A percentile compares a stretch with the other conserved stretches of the same genome.
phyloP scores from a whole-genome alignment of 2,797 vertebrate species.

The Chrysocyon brachyurus region DNA sequence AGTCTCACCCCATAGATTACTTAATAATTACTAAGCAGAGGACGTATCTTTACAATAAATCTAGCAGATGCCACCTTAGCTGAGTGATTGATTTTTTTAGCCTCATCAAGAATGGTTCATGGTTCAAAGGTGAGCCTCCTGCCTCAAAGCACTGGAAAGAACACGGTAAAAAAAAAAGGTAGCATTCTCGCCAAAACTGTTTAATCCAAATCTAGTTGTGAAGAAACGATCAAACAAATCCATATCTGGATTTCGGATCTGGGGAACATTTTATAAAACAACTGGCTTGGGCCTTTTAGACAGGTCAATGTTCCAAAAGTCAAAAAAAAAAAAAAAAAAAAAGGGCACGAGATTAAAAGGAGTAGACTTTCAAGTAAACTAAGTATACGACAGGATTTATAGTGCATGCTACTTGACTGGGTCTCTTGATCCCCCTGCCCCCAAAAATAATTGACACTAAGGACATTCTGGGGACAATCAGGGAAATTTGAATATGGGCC shows the following conservation, averaged over 20 bases:
- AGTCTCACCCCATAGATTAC: not conserved
- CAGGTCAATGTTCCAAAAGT: not conserved
- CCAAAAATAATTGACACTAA: not conserved
- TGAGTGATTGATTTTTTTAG: not conserved
- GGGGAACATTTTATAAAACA: slow-evolving; percentile 6
- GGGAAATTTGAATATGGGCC: not conserved
- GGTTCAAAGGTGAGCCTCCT: not conserved
- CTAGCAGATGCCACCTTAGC: not conserved
- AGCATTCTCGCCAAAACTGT: not conserved
- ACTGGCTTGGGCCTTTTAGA: not conserved
- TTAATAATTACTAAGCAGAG: not conserved
- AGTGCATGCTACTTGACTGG: not conserved
- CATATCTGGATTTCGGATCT: not conserved
- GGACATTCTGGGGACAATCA: not conserved
- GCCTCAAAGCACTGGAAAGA: not conserved
- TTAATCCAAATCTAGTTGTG: not conserved
- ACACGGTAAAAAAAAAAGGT: not conserved
- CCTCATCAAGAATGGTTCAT: not conserved
- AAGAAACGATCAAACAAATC: not conserved
- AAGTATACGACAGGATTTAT: not conserved
- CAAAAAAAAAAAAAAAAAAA: too few relatives aligned
- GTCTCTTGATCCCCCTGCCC: not conserved
- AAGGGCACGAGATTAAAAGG: not conserved
- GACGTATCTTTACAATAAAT: not conserved
- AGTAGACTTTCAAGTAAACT: not conserved